Evolutionary conservation across 2,888 invertebrate genomes (phyloP).

Genomic region (Mythimna impura): DNA sequence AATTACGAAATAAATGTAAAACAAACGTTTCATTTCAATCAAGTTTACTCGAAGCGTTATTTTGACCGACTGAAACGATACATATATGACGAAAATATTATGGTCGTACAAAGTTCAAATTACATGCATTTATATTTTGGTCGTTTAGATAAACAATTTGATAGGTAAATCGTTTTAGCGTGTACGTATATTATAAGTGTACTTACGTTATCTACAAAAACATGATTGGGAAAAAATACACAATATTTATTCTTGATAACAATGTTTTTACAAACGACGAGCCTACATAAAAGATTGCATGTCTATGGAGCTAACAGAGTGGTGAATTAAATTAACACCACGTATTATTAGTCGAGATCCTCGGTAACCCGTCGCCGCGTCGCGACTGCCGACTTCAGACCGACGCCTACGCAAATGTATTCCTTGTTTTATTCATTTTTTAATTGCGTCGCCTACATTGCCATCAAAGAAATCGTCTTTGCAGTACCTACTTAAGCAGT

Average conservation of each 20-base stretch:
- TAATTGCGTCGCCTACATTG: conserved; percentile 84
- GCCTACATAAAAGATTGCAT: conserved; percentile 22
- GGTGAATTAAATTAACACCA: conserved; percentile 46
- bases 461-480: conserved; percentile 47
- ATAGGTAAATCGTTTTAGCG: conserved; percentile 50
- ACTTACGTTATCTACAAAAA: conserved; percentile 43
- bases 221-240: conserved; percentile 28
- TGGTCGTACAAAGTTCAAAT: conserved; percentile 39
- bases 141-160: conserved; percentile 41
- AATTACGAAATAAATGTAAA: conserved; percentile 65
- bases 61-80: conserved; percentile 23
- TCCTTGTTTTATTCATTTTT: conserved; percentile 81
- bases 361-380: conserved; percentile 52
- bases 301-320: conserved; percentile 30
- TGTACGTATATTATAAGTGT: conserved; percentile 29
- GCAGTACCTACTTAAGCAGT: conserved; percentile 40
- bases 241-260: conserved; percentile 33
- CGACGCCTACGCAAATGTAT: conserved; percentile 78
- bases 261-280: conserved; percentile 26
- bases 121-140: conserved; percentile 27
- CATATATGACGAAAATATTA: conserved; percentile 15
- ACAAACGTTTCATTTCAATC: no score
- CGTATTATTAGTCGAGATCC: conserved; percentile 47
- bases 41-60: conserved; percentile 6
- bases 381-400: conserved; percentile 57